Conservation (phyloP, 1,140 invertebrate species). For the Sesamia nonagrioides region DNA sequence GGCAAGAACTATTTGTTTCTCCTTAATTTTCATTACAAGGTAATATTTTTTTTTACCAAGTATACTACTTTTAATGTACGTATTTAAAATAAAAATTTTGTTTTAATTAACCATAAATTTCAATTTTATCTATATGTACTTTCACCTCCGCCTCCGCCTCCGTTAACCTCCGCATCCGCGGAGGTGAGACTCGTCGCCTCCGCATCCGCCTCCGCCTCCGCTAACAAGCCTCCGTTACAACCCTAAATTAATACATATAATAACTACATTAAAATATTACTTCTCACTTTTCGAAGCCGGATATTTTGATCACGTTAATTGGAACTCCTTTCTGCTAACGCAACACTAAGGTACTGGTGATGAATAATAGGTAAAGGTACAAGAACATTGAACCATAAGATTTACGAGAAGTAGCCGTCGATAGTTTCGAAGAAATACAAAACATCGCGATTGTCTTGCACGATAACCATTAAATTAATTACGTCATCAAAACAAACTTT, state of each 20-base stretch:
- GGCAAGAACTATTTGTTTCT: too few species aligned
- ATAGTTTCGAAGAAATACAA: slow-evolving; percentile 3
- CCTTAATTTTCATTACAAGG: too few species aligned
- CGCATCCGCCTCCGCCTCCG: too few species aligned
- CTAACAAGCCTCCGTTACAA: too few species aligned
- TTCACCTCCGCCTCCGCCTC: too few species aligned
- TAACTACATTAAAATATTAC: not conserved
- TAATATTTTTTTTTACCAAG: too few species aligned
- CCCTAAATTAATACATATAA: slow-evolving; percentile 15
- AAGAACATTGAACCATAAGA: slow-evolving; percentile 15
- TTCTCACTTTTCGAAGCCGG: slow-evolving; percentile 28
- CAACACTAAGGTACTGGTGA: not conserved
- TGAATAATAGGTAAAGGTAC: not conserved
- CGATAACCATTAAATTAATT: slow-evolving; percentile 3
- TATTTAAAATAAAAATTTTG: too few species aligned
- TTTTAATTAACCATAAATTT: too few species aligned
- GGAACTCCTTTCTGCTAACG: slow-evolving; percentile 1
- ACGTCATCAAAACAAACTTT: not conserved
- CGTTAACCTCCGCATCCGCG: too few species aligned
- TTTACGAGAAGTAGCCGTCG: not conserved
- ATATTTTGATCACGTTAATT: slow-evolving; percentile 28
- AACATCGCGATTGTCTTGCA: not conserved
- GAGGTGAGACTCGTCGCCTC: too few species aligned
- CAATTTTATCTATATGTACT: too few species aligned
- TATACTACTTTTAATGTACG: too few species aligned